These are phyloP conservation scores for Leptatherina wallacei DNA, from an alignment of 2,797 vertebrate species.

Conservation along the genomic window DNA sequence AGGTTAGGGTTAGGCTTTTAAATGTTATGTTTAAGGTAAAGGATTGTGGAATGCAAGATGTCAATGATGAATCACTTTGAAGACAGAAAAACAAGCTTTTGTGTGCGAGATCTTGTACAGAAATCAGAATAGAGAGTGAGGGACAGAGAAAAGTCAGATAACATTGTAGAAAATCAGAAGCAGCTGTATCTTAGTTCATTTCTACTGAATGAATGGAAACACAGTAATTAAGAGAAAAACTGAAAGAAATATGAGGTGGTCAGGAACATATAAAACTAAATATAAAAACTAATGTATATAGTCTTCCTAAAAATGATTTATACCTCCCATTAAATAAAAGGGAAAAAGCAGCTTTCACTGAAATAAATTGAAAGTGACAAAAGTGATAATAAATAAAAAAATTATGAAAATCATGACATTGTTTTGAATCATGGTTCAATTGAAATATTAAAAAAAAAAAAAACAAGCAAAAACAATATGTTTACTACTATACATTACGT, in stretches of 20 bases:
- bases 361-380: no score
- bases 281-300: no score
- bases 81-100: background rate
- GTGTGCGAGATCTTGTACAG: background rate
- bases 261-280: background rate
- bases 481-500: no score
- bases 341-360: no score
- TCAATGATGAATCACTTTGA: background rate
- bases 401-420: no score
- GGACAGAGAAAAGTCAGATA: background rate
- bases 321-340: no score
- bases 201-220: background rate
- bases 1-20: background rate
- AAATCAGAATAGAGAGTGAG: background rate
- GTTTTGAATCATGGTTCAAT: no score
- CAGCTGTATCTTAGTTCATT: background rate
- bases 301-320: no score
- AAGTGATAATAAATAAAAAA: no score
- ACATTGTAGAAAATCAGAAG: background rate
- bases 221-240: background rate
- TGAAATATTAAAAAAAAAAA: no score
- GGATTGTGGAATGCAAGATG: background rate
- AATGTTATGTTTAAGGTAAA: background rate
- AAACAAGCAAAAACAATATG: no score
- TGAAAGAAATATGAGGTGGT: background rate